Conservation (phyloP, 1,140 invertebrate species). For the Sinella curviseta region DNA sequence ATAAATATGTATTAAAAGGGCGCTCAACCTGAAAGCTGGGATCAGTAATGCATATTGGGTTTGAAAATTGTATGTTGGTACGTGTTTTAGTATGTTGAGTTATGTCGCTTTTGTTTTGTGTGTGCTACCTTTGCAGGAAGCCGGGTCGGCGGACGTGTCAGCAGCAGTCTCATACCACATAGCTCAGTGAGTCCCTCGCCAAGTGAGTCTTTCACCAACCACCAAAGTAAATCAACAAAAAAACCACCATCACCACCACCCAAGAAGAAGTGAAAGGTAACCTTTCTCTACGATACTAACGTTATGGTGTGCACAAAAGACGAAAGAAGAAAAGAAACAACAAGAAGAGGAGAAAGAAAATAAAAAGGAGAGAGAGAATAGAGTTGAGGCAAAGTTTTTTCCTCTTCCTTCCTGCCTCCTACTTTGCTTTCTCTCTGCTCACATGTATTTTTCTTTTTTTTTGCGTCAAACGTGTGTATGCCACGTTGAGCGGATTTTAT, state of each 20-base stretch:
- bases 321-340: neutral
- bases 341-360: neutral
- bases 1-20: too few relatives aligned
- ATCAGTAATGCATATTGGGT: too few relatives aligned
- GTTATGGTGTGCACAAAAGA: neutral
- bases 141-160: slow-evolving; percentile 1
- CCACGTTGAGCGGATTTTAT: neutral
- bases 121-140: neutral
- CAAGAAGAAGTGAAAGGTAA: slow-evolving; percentile 6
- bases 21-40: too few relatives aligned
- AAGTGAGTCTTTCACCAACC: neutral
- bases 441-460: too few relatives aligned
- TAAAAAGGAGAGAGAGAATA: neutral
- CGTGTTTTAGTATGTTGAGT: neutral
- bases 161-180: neutral
- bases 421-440: neutral
- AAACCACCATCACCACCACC: neutral
- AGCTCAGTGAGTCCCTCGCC: neutral
- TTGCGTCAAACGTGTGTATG: too few relatives aligned
- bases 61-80: too few relatives aligned
- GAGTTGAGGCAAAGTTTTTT: slow-evolving; percentile 1
- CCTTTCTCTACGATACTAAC: neutral
- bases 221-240: neutral
- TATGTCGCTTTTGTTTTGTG: neutral
- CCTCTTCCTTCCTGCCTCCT: neutral